These are phyloP conservation scores for Trachelipus rathkii DNA, from an alignment of 1,140 invertebrate species.

Conservation along the genomic window DNA sequence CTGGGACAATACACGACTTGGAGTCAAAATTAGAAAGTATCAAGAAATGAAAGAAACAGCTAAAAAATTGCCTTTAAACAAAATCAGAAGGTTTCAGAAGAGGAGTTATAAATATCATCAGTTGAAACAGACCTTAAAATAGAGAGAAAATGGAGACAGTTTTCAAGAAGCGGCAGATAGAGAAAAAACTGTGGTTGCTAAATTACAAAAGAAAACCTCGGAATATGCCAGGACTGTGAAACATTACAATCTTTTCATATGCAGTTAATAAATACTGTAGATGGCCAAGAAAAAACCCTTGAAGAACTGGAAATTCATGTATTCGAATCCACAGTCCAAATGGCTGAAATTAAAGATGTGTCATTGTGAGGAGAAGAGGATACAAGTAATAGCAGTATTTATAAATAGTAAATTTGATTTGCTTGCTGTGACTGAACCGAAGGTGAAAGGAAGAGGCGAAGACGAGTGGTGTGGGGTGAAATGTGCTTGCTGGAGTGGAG, in stretches of 20 bases:
- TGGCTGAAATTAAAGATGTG: slow-evolving; percentile 68
- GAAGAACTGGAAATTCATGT: slow-evolving; percentile 89
- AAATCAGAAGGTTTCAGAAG: slow-evolving; percentile 43
- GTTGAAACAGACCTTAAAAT: slow-evolving; percentile 81
- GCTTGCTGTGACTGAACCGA: no score
- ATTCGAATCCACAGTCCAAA: slow-evolving; percentile 80
- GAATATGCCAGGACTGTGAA: slow-evolving; percentile 54
- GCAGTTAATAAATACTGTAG: slow-evolving; percentile 61
- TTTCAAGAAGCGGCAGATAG: slow-evolving; percentile 74
- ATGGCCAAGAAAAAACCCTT: slow-evolving; percentile 85
- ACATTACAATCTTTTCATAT: slow-evolving; percentile 68
- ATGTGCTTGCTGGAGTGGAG: no score
- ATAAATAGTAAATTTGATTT: no score
- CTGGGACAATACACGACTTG: slow-evolving; percentile 43
- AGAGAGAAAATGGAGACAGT: slow-evolving; percentile 86
- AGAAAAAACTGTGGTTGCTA: slow-evolving; percentile 50
- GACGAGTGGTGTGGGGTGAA: no score
- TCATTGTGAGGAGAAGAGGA: no score
- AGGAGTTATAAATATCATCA: slow-evolving; percentile 59
- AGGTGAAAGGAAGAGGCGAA: no score
- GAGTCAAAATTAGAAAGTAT: slow-evolving; percentile 43
- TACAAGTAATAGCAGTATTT: no score
- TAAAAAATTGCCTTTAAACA: no score
- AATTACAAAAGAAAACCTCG: no score
- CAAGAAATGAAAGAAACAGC: no score